Percentiles rank a stretch among this genome's conserved stretches.
phyloP scores from a whole-genome alignment of 2,888 invertebrate species.

The Ditula angustiorana region DNA sequence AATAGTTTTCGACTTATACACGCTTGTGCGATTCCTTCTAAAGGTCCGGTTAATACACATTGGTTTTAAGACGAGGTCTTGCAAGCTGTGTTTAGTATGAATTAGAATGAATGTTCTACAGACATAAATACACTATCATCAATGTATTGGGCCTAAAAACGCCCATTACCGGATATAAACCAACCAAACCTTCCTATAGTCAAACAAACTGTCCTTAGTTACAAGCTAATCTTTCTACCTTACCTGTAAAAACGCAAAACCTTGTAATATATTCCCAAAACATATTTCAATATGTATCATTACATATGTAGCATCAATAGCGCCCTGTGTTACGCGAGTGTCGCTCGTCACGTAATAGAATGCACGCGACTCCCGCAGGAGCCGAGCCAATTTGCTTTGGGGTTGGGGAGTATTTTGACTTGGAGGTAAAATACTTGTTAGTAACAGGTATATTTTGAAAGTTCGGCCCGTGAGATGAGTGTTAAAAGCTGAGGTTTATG shows the following conservation, averaged over 20 bases:
- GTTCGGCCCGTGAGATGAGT: background rate
- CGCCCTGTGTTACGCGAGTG: conserved; percentile 33
- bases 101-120: too few relatives aligned
- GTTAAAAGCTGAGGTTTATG: background rate
- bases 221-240: background rate
- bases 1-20: background rate
- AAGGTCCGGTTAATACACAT: background rate
- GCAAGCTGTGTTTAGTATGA: too few relatives aligned
- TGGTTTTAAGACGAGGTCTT: too few relatives aligned
- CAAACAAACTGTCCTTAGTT: background rate
- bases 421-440: conserved; percentile 24
- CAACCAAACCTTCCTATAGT: too few relatives aligned
- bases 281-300: conserved; percentile 37
- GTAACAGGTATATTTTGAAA: background rate
- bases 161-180: too few relatives aligned
- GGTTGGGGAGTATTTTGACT: conserved; percentile 46
- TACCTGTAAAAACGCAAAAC: conserved; percentile 9
- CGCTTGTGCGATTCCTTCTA: background rate
- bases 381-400: conserved; percentile 60
- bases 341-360: conserved; percentile 59
- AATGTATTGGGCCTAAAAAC: too few relatives aligned
- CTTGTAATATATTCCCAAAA: conserved; percentile 32
- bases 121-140: too few relatives aligned
- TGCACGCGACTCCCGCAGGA: conserved; percentile 53
- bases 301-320: conserved; percentile 34